Base-by-base conservation (phyloP, 2,113 vertebrate genomes). In the Erinaceus europaeus region DNA sequence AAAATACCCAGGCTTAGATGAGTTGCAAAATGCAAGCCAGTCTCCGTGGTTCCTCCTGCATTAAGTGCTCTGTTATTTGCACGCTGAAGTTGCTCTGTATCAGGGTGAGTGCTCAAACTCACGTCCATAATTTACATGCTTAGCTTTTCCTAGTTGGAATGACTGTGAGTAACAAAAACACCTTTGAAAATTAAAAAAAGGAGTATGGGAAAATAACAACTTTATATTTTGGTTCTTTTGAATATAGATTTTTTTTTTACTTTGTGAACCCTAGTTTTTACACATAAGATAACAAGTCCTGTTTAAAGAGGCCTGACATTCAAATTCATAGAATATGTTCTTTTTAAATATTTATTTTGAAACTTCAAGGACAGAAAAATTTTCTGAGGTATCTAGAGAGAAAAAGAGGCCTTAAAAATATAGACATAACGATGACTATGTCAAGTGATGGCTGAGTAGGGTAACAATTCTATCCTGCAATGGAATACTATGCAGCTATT, bases 381-480 rank as follows among this genome's bases (percentile, higher is more conserved):
- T 13, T 34, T 68, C 4, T 42, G 59, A 86, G 72, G 72, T 74
- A 73, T 89, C 29, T 48, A 46, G n/a, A 72, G 50, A 76, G 15
- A 73, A 27, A 75, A 34, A 42, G 11, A 14, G 50, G 14, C 17
- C 23, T 52, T 73, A 23, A 23, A 25, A 50, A 25, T 40, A 0
- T 46, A 53, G 82, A 84, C 38, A 42, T 21, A 38, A 32, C 17
- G 44, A 69, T 46, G 27, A 9, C 27, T 9, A 6, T n/a, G 2
- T 8, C 2, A 4, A 12, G 83, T 3, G 32, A 9, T 13, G 29
- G 15, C 4, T 0, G 10, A 38, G 7, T 9, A 10, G 11, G 46
- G 20, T 42, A 34, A n/a, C 2, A 25, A 9, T 9, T 29, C 53
- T 0, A 1, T 44, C 4, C 11, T 23, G 50, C 1, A 11, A 6